Conservation (phyloP, 2,888 invertebrate species). For the Drosophila helvetica region DNA sequence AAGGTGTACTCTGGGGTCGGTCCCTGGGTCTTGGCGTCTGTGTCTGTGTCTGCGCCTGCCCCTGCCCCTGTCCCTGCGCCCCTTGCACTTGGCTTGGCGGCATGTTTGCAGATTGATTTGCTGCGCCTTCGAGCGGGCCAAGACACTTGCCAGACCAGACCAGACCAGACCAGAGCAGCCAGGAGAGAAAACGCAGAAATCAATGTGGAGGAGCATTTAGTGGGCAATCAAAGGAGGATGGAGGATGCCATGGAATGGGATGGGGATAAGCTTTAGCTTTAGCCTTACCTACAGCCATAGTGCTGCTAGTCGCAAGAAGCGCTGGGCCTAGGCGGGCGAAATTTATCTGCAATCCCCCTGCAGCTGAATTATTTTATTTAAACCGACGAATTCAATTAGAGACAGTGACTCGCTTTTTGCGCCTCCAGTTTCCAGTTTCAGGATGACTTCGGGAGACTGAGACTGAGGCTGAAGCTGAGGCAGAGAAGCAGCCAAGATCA, state of each 20-base stretch:
- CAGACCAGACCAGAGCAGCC: slow-evolving; percentile 41
- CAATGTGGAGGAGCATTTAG: slow-evolving; percentile 72
- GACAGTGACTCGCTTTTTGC: slow-evolving; percentile 81
- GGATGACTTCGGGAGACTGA: background rate
- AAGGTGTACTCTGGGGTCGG: slow-evolving; percentile 14
- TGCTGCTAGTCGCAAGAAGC: slow-evolving; percentile 4
- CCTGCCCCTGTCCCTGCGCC: no score
- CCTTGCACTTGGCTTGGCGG: slow-evolving; percentile 70
- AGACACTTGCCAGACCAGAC: slow-evolving; percentile 68
- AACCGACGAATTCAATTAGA: slow-evolving; percentile 84
- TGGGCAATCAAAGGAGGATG: slow-evolving; percentile 49
- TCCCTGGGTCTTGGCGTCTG: slow-evolving; percentile 25
- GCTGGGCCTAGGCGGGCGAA: slow-evolving; percentile 59
- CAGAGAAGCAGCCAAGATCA: slow-evolving; percentile 23
- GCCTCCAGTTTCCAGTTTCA: slow-evolving; percentile 46
- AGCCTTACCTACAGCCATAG: slow-evolving; percentile 43
- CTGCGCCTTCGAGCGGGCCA: slow-evolving; percentile 70
- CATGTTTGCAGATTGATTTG: slow-evolving; percentile 79
- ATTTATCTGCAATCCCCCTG: slow-evolving; percentile 79
- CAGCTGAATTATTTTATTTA: slow-evolving; percentile 84
- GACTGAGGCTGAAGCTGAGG: background rate
- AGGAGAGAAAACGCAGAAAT: slow-evolving; percentile 51
- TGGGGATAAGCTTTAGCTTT: slow-evolving; percentile 15
- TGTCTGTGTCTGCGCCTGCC: background rate
- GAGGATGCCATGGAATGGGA: no score